Conservation (phyloP, 2,113 vertebrate genomes). For the Emydura subglobosa region DNA sequence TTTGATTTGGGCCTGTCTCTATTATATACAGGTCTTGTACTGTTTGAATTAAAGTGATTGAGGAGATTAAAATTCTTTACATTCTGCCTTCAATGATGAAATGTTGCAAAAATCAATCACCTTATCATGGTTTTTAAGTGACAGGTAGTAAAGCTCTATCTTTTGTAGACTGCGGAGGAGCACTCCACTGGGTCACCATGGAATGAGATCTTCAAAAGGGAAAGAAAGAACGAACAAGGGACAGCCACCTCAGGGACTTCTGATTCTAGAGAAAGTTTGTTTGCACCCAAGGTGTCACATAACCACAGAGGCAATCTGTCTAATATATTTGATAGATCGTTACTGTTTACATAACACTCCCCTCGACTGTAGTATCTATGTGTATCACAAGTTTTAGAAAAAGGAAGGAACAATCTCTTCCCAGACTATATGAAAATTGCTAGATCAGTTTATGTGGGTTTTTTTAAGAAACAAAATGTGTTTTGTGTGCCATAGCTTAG, state of each 20-base stretch:
- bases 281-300: background rate
- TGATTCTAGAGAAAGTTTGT: background rate
- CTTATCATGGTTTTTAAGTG: background rate
- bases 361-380: background rate
- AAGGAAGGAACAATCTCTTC: background rate
- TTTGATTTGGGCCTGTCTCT: background rate
- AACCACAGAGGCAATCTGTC: background rate
- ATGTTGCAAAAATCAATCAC: background rate
- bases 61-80: background rate
- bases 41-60: background rate
- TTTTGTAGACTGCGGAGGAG: background rate
- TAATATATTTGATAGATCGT: slow-evolving; percentile 11
- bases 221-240: background rate
- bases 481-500: background rate
- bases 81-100: background rate
- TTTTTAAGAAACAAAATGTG: background rate
- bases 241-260: background rate
- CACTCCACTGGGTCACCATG: background rate
- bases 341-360: background rate
- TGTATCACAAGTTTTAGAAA: background rate
- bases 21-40: background rate
- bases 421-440: slow-evolving; percentile 1
- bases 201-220: background rate
- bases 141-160: background rate
- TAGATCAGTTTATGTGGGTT: background rate